Percentiles rank a stretch among this genome's conserved stretches.
Conservation (phyloP, 1,140 invertebrate genomes). For the Teleopsis dalmanni region DNA sequence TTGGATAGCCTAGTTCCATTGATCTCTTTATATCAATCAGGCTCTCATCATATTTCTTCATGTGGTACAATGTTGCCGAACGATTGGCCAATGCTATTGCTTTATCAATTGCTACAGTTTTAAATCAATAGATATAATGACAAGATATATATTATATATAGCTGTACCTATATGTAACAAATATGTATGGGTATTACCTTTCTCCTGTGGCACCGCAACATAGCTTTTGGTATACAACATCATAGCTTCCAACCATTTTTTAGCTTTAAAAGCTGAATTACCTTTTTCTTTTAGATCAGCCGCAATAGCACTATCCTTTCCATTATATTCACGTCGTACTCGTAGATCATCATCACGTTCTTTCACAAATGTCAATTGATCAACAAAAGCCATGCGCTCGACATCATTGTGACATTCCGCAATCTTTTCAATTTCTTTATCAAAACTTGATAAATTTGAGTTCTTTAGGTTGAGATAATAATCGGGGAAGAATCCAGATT, state of each 20-base stretch:
- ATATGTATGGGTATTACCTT: constrained; percentile 47
- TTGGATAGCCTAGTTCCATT: constrained; percentile 62
- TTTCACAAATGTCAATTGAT: constrained; percentile 27
- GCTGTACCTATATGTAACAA: not conserved
- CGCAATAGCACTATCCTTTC: constrained; percentile 59
- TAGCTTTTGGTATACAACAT: constrained; percentile 66
- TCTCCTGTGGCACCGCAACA: constrained; percentile 54
- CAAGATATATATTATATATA: not conserved
- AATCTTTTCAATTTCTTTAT: constrained; percentile 15
- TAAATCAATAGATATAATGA: not conserved
- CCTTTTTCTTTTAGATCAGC: constrained; percentile 63
- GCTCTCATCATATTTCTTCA: constrained; percentile 60
- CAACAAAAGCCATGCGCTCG: constrained; percentile 36
- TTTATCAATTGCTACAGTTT: constrained; percentile 51
- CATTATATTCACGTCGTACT: constrained; percentile 33
- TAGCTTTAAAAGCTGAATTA: constrained; percentile 69
- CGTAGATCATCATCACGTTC: constrained; percentile 26
- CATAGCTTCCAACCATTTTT: constrained; percentile 66
- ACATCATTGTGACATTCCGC: constrained; percentile 27
- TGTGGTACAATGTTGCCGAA: constrained; percentile 76
- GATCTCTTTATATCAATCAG: constrained; percentile 65
- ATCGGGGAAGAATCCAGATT: constrained; percentile 34
- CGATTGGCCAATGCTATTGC: constrained; percentile 76
- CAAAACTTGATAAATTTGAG: constrained; percentile 23
- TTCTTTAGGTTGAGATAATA: constrained; percentile 35